Evolutionary conservation across 2,113 vertebrate species (phyloP).

Genomic region (Dipodomys spectabilis): DNA sequence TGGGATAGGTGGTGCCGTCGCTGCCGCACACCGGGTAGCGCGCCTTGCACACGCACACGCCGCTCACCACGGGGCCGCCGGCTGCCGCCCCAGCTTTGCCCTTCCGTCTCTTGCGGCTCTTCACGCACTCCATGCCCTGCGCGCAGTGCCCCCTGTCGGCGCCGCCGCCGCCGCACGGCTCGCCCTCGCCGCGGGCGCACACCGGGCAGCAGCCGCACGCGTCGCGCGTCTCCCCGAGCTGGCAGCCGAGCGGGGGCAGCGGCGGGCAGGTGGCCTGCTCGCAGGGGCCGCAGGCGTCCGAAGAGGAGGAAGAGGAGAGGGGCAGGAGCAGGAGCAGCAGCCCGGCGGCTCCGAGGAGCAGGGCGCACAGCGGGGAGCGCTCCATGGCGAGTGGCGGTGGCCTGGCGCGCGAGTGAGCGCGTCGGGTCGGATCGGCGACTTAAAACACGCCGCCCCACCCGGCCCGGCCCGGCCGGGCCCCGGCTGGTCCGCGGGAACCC

Average conservation of each 20-base stretch:
- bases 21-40: constrained; percentile 93
- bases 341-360: constrained; percentile 66
- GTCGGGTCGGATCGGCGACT: neutral
- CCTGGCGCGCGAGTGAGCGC: neutral
- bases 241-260: constrained; percentile 86
- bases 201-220: constrained; percentile 90
- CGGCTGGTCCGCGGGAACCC: constrained; percentile 46
- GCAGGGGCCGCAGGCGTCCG: constrained; percentile 87
- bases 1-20: constrained; percentile 90
- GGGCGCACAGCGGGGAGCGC: constrained; percentile 12
- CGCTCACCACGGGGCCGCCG: constrained; percentile 72
- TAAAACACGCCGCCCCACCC: constrained; percentile 52
- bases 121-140: constrained; percentile 91
- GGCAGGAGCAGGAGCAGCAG: constrained; percentile 81
- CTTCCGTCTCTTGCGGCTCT: constrained; percentile 86
- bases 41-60: constrained; percentile 91
- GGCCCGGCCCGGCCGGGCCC: neutral
- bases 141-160: constrained; percentile 86
- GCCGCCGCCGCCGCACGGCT: constrained; percentile 87
- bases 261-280: constrained; percentile 84
- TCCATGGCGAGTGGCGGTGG: constrained; percentile 34
- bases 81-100: constrained; percentile 80
- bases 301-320: constrained; percentile 73
- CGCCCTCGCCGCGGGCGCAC: constrained; percentile 89
- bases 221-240: constrained; percentile 85